Percentiles rank a stretch among this genome's conserved stretches.
Evolutionary conservation across 2,113 vertebrate species (phyloP).

Genomic region (Forbesichthys papilliferus): DNA sequence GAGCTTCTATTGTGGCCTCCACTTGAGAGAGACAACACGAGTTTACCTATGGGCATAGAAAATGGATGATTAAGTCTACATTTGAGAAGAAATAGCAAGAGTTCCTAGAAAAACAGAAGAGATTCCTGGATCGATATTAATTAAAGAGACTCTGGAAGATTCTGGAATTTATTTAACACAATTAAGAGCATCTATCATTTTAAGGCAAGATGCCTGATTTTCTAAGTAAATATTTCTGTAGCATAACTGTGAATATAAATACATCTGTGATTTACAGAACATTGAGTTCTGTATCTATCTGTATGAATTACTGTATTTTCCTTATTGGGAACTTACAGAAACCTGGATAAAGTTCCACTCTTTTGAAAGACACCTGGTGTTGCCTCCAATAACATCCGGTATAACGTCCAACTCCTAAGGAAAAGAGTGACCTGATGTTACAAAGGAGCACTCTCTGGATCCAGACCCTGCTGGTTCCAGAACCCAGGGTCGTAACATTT

Average conservation of each 20-base stretch:
- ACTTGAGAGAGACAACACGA: conserved; percentile 40
- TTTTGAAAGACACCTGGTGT: conserved; percentile 45
- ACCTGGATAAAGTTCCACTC: conserved; percentile 75
- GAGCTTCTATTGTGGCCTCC: conserved; percentile 32
- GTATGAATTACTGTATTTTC: conserved; percentile 7
- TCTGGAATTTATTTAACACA: too few relatives aligned
- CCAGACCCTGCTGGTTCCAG: conserved; percentile 1
- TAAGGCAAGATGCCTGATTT: too few relatives aligned
- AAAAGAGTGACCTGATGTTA: conserved; percentile 27
- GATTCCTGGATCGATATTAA: too few relatives aligned
- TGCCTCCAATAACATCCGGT: conserved; percentile 51
- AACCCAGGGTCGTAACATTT: conserved; percentile 13
- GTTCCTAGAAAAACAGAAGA: too few relatives aligned
- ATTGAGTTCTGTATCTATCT: conserved; percentile 5
- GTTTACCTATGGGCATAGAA: conserved; percentile 49
- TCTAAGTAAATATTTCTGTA: too few relatives aligned
- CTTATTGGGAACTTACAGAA: conserved; percentile 63
- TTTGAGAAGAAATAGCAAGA: background rate
- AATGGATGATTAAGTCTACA: background rate
- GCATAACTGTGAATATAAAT: too few relatives aligned
- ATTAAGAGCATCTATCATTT: too few relatives aligned
- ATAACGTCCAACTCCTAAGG: conserved; percentile 71
- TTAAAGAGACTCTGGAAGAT: too few relatives aligned
- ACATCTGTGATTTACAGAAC: background rate
- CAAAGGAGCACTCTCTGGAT: background rate